Percentiles rank a stretch among this genome's conserved stretches.
Conservation (phyloP, 2,797 vertebrate genomes). For the Myotis pilosus region DNA sequence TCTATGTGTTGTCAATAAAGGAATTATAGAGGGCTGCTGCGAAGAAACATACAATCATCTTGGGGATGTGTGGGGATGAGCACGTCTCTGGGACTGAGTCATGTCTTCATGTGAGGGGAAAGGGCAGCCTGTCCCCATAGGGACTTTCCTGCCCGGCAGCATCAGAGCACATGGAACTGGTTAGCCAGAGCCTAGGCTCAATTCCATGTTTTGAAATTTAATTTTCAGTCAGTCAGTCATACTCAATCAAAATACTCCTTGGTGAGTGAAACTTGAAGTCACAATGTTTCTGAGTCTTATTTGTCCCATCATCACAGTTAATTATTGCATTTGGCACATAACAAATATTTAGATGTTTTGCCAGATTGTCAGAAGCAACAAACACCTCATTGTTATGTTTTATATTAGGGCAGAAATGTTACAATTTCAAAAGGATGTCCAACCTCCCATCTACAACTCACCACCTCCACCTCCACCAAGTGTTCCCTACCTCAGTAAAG, state of each 20-base stretch:
- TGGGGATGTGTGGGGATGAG: too few species aligned
- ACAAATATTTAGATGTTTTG: conserved; percentile 37
- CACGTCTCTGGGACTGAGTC: not conserved
- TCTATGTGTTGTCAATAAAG: not conserved
- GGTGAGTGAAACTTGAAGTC: not conserved
- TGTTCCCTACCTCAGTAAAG: not conserved
- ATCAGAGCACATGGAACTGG: not conserved
- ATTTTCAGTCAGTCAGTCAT: not conserved
- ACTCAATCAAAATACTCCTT: not conserved
- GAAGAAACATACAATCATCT: not conserved
- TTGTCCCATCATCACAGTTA: not conserved
- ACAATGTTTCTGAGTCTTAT: not conserved
- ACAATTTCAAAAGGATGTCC: not conserved
- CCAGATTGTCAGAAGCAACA: not conserved
- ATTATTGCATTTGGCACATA: not conserved
- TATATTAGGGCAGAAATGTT: not conserved
- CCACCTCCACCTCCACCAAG: not conserved
- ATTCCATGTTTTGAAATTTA: not conserved
- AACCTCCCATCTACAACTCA: not conserved
- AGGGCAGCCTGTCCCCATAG: fast-evolving
- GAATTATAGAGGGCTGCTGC: not conserved
- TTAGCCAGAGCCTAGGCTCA: not conserved
- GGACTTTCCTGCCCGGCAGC: not conserved
- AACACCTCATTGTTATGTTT: not conserved
- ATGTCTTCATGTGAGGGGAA: not conserved